phyloP scores from a whole-genome alignment of 2,888 invertebrate genomes.

The Deilephila porcellus region DNA sequence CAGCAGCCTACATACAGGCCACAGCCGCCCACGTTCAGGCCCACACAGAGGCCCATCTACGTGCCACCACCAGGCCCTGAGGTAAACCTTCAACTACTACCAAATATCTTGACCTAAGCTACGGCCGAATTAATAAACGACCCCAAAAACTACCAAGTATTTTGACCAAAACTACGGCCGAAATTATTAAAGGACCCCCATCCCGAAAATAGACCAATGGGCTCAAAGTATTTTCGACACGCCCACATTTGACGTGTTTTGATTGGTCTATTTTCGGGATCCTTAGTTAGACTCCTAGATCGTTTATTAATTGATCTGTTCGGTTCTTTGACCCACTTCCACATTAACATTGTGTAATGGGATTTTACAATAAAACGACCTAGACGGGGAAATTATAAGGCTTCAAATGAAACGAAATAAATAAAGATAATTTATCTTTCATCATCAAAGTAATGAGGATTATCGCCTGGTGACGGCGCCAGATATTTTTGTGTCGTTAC shows the following conservation, averaged over 20 bases:
- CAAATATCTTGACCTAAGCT: background rate
- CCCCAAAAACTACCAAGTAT: background rate
- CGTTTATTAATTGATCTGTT: too few relatives aligned
- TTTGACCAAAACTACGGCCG: background rate
- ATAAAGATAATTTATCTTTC: conserved; percentile 19
- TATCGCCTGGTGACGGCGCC: conserved; percentile 36
- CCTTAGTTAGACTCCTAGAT: too few relatives aligned
- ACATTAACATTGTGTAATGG: too few relatives aligned
- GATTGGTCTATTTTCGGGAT: too few relatives aligned
- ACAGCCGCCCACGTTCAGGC: conserved; percentile 49
- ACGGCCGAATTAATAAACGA: too few relatives aligned
- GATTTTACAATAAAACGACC: too few relatives aligned
- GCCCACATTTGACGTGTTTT: too few relatives aligned
- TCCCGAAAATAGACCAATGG: too few relatives aligned
- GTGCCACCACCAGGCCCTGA: conserved; percentile 48
- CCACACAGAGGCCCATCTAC: conserved; percentile 48
- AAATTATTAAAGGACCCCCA: too few relatives aligned
- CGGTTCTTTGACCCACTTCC: too few relatives aligned
- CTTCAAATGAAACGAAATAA: background rate
- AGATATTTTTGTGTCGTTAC: conserved; percentile 36
- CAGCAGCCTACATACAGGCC: conserved; percentile 55
- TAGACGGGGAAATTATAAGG: too few relatives aligned
- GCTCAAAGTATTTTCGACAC: too few relatives aligned
- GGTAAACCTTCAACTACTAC: conserved; percentile 41
- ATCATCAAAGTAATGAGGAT: conserved; percentile 55